These are phyloP conservation scores for Myotis pilosus DNA, from an alignment of 2,797 vertebrate species.

Conservation along the genomic window DNA sequence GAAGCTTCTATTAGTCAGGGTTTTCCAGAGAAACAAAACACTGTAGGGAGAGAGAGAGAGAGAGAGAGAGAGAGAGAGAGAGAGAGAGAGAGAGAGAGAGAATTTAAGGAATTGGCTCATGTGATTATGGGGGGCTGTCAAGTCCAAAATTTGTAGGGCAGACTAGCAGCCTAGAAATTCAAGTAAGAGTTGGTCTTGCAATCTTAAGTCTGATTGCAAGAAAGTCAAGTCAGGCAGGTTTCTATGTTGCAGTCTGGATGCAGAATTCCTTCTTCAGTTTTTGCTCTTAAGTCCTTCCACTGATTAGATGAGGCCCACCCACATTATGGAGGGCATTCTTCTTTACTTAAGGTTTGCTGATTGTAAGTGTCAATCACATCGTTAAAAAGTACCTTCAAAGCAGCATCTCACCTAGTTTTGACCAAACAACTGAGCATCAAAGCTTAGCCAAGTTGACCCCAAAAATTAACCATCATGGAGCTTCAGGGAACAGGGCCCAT, in stretches of 20 bases:
- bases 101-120: not conserved
- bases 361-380: not conserved
- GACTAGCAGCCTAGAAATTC: not conserved
- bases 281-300: not conserved
- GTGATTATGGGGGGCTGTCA: not conserved
- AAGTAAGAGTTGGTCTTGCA: not conserved
- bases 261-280: not conserved
- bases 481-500: not conserved
- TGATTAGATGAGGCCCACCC: not conserved
- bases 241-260: not conserved
- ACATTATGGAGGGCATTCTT: not conserved
- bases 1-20: not conserved
- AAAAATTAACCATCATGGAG: not conserved
- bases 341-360: not conserved
- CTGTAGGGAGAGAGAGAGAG: no score
- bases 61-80: no score
- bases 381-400: not conserved
- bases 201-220: not conserved
- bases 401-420: not conserved
- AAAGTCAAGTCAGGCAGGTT: not conserved
- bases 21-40: not conserved
- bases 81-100: no score
- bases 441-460: not conserved
- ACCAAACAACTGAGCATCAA: not conserved
- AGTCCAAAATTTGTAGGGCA: not conserved